These are phyloP conservation scores for Alfaro cultratus DNA, from an alignment of 2,797 vertebrate species.

Conservation along the genomic window DNA sequence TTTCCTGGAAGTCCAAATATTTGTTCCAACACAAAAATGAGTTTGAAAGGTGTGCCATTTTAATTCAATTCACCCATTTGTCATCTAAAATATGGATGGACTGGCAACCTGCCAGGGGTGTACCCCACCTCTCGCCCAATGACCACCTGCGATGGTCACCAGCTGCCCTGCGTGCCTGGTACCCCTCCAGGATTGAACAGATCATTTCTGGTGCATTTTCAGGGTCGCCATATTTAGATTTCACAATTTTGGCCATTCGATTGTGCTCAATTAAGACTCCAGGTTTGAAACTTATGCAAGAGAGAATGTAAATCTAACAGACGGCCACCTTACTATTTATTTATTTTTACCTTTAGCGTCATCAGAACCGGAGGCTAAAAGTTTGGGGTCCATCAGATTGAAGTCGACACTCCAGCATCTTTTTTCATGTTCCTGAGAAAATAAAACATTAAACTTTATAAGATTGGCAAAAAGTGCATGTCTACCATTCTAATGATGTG, in stretches of 20 bases:
- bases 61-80: background rate
- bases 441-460: constrained; percentile 4
- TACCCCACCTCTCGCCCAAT: too few species aligned
- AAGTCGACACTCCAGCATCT: constrained; percentile 99
- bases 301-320: background rate
- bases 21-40: background rate
- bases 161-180: too few species aligned
- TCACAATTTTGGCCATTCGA: background rate
- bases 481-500: background rate
- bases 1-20: background rate
- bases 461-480: background rate
- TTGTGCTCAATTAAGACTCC: background rate
- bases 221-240: background rate
- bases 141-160: too few species aligned
- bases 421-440: constrained; percentile 95
- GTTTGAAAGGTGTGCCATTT: background rate
- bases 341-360: constrained; percentile 93
- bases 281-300: background rate
- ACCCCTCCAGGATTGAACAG: too few species aligned
- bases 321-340: background rate
- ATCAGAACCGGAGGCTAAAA: constrained; percentile 97
- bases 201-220: too few species aligned
- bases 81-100: too few species aligned
- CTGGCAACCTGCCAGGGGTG: too few species aligned
- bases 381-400: constrained; percentile 99